phyloP scores from a whole-genome alignment of 2,113 vertebrate species.

The Cygnus atratus region DNA sequence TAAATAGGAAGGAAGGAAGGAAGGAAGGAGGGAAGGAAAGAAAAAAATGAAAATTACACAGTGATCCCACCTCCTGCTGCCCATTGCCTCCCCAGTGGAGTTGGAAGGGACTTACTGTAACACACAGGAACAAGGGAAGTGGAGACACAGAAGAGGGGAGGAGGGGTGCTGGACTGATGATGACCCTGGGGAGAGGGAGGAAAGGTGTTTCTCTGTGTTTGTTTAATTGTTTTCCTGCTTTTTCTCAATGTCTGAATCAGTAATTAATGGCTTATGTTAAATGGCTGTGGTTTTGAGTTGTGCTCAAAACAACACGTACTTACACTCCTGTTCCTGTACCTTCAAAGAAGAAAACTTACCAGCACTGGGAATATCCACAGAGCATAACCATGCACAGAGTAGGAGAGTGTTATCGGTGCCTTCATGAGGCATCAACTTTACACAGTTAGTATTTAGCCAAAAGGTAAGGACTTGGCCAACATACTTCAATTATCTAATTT shows the following conservation, averaged over 20 bases:
- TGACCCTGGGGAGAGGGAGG: background rate
- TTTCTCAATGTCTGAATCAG: background rate
- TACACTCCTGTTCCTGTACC: background rate
- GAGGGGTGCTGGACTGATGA: background rate
- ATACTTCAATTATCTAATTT: slow-evolving; percentile 12
- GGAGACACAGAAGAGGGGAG: background rate
- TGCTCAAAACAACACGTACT: background rate
- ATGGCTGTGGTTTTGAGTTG: background rate
- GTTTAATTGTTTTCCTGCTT: background rate
- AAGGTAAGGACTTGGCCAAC: background rate
- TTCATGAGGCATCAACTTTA: background rate
- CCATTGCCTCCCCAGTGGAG: background rate
- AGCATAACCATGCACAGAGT: background rate
- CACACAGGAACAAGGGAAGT: background rate
- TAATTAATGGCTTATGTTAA: background rate
- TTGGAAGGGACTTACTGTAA: background rate
- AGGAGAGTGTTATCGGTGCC: background rate
- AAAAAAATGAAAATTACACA: background rate
- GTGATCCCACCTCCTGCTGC: background rate
- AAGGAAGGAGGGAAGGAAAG: background rate
- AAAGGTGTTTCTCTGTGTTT: background rate
- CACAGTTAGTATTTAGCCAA: background rate
- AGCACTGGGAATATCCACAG: background rate
- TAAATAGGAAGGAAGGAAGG: too few species aligned
- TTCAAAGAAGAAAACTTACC: background rate